Evolutionary conservation across 1,140 invertebrate genomes (phyloP).

Genomic region (Papilio xuthus): DNA sequence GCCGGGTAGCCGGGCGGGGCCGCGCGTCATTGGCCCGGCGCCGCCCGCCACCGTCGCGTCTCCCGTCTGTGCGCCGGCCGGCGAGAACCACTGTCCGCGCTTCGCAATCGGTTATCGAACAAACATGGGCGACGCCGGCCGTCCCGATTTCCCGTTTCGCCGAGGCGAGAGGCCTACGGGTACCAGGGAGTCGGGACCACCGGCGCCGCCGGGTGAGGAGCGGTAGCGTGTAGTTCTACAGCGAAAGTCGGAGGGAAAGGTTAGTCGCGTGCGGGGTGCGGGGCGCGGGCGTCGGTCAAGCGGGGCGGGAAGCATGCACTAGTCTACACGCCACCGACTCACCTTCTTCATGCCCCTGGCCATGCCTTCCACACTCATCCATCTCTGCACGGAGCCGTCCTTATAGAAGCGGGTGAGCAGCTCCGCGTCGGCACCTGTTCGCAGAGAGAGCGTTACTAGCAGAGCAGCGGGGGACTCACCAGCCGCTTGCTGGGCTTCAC

Average conservation of each 20-base stretch:
- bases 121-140: background rate
- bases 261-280: conserved; percentile 47
- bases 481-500: conserved; percentile 94
- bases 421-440: conserved; percentile 77
- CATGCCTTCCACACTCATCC: conserved; percentile 79
- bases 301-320: conserved; percentile 67
- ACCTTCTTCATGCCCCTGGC: conserved; percentile 80
- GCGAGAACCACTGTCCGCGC: background rate
- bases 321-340: conserved; percentile 80
- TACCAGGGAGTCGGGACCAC: conserved; percentile 37
- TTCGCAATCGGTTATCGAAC: background rate
- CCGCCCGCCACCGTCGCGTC: conserved; percentile 27
- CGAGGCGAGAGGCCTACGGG: conserved; percentile 4
- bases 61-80: conserved; percentile 17
- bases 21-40: conserved; percentile 40
- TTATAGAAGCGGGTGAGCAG: conserved; percentile 79
- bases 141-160: background rate
- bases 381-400: conserved; percentile 78
- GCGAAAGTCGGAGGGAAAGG: conserved; percentile 53
- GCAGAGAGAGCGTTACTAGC: conserved; percentile 59
- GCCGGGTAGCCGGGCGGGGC: conserved; percentile 29
- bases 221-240: conserved; percentile 77
- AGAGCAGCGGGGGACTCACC: conserved; percentile 83
- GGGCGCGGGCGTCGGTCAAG: conserved; percentile 41
- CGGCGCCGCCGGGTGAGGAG: conserved; percentile 58